A percentile compares a stretch with the other conserved stretches of the same genome.
Conservation (phyloP, 2,797 vertebrate genomes). For the Xiphorhynchus erythropygius region DNA sequence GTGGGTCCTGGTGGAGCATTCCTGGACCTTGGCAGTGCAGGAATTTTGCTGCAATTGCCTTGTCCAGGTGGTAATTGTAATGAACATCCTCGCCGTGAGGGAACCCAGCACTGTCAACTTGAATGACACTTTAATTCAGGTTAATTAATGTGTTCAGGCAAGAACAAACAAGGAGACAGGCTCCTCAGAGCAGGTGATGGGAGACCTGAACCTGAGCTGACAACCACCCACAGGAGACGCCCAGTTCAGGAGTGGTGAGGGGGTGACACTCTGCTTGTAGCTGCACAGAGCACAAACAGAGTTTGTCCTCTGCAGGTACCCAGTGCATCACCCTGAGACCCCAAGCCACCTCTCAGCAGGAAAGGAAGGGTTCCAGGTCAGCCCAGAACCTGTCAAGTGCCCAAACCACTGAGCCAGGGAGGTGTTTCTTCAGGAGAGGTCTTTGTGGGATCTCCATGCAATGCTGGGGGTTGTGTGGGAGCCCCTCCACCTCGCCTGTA, state of each 20-base stretch:
- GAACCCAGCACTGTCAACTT: slow-evolving; percentile 3
- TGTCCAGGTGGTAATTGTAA: not conserved
- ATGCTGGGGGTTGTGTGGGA: not conserved
- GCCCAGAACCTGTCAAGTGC: not conserved
- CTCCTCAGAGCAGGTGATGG: not conserved
- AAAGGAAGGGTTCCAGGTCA: not conserved
- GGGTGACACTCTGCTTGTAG: not conserved
- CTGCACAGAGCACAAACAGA: not conserved
- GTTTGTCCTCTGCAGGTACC: rapidly evolving
- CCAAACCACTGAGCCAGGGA: not conserved
- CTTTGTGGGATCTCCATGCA: rapidly evolving
- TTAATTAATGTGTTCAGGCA: slow-evolving; percentile 32
- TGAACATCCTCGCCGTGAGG: not conserved
- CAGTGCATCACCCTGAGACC: not conserved
- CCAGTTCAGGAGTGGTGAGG: not conserved
- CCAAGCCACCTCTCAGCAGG: rapidly evolving
- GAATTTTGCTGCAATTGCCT: not conserved
- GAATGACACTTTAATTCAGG: not conserved
- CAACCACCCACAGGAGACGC: not conserved
- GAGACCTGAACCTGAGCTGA: not conserved
- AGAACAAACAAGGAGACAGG: slow-evolving; percentile 25
- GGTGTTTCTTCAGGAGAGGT: not conserved
- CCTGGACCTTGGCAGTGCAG: rapidly evolving
- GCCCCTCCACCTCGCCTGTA: not conserved
- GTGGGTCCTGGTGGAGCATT: not conserved